Evolutionary conservation across 1,140 invertebrate genomes (phyloP), one percentile per base, ranked within the genome.

Genomic region (Rhyzopertha dominica): DNA sequence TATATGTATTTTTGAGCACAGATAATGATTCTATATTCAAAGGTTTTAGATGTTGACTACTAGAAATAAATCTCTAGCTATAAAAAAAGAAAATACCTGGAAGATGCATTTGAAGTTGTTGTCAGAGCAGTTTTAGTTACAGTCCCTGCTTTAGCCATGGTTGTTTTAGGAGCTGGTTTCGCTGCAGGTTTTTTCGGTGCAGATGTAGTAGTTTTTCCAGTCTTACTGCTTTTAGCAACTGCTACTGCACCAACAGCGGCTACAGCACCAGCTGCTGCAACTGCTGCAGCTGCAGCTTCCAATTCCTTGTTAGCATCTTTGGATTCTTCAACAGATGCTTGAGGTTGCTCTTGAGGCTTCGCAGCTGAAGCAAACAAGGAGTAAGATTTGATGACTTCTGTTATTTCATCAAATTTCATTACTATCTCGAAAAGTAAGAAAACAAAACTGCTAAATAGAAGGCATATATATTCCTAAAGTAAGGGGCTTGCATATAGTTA

Each of bases 281-380:
- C 58, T 10, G 53, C 61, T 5, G 58, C 63, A 14, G 53, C 62
- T 37, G 52, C 42, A 10, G 49, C 56, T 30, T 54, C 54, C 12
- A 53, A 62, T 37, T 46, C 47, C 50, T 54, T 51, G 1, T 47
- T 22, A 34, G 51, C 35, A 49, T 59, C 58, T 31, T 51, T 43
- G 9, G 45, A 12, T 20, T 51, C 28, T 32, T 51, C 43, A 32
- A 50, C 51, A n/a, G n/a, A n/a, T 19, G 45, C 40, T n/a, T 16
- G 31, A 31, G 17, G 23, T 22, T 24, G 10, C 28, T 50, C 40
- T 29, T n/a, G 12, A 12, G 12, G 9, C 24, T 12, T 47, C 8
- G 5, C 5, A 18, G 20, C n/a, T n/a, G 25, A 9, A 34, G 31
- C 7, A 9, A 34, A 8, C 14, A 9, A 10, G 8, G 31, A 34